Conservation (phyloP, 2,797 vertebrate species). For the Notoglanidium macrostoma region DNA sequence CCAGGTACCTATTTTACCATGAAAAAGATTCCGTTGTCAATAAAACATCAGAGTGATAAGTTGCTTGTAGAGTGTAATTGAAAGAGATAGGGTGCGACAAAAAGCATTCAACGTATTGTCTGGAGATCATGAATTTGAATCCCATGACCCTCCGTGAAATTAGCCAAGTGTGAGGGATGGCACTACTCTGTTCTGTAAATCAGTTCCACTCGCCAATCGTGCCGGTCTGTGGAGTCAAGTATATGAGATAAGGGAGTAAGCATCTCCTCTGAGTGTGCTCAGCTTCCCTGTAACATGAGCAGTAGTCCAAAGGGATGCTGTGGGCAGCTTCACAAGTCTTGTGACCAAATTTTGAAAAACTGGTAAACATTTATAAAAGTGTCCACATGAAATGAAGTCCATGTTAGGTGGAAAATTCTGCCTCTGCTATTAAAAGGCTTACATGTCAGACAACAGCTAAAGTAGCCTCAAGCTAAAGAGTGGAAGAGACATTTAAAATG, state of each 20-base stretch:
- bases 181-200: not conserved
- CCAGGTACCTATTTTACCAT: slow-evolving; percentile 35
- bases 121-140: not conserved
- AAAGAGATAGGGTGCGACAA: not conserved
- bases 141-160: not conserved
- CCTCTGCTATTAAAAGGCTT: not conserved
- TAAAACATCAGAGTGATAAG: slow-evolving; percentile 42
- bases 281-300: not conserved
- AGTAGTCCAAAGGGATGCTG: too few species aligned
- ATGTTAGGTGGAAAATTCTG: not conserved
- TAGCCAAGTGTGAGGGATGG: not conserved
- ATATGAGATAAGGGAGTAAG: not conserved
- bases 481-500: too few species aligned
- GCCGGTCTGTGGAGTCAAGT: not conserved
- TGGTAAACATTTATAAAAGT: not conserved
- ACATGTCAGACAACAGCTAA: not conserved
- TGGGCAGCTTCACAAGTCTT: not conserved
- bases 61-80: not conserved
- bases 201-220: not conserved
- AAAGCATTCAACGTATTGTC: not conserved
- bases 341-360: not conserved
- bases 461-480: not conserved
- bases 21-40: slow-evolving; percentile 31
- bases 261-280: slow-evolving; percentile 1
- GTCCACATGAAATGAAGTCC: not conserved